Percentiles rank a stretch among this genome's conserved stretches.
Conservation (phyloP, 1,140 invertebrate genomes). For the Diachasmimorpha longicaudata region DNA sequence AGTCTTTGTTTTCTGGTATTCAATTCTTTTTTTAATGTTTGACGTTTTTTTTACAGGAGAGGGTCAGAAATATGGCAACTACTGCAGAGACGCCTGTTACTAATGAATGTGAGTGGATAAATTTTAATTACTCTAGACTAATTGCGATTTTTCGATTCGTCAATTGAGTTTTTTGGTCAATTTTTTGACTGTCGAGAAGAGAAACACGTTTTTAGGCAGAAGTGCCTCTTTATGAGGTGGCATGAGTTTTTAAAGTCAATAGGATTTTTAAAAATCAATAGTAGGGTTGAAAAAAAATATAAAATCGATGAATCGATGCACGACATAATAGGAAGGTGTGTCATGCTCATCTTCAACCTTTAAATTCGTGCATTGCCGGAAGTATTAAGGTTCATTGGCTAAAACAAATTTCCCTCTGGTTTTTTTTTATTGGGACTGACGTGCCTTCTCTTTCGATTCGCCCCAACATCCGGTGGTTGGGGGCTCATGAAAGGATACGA, state of each 20-base stretch:
- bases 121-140: not conserved
- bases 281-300: not conserved
- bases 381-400: not conserved
- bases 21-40: not conserved
- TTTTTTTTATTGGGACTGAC: not conserved
- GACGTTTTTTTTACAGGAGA: not conserved
- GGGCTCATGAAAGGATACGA: not conserved
- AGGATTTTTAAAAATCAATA: not conserved
- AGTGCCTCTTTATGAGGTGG: no score
- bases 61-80: constrained; percentile 42
- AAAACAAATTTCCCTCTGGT: not conserved
- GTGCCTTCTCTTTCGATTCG: not conserved
- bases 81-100: constrained; percentile 38
- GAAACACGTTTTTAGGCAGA: no score
- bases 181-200: no score
- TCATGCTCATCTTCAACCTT: not conserved
- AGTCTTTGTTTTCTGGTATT: not conserved
- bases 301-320: not conserved
- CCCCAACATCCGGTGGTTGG: not conserved
- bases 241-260: no score
- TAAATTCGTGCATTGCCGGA: not conserved
- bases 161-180: no score
- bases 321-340: not conserved
- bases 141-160: no score
- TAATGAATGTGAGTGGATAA: constrained; percentile 40